Conservation (phyloP, 2,888 invertebrate species). For the Phyto melanocephala region DNA sequence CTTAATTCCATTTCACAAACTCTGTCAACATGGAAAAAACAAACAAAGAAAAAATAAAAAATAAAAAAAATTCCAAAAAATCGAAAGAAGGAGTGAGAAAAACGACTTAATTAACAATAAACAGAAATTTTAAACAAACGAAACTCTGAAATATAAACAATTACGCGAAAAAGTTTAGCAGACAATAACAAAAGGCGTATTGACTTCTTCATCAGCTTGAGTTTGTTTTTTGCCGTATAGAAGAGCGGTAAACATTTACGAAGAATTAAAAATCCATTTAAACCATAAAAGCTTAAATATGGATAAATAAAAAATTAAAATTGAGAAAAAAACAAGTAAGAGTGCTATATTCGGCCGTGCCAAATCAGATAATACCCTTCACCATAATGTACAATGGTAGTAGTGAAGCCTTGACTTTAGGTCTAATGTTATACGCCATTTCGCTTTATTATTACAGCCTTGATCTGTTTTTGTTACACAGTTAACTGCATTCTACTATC, state of each 20-base stretch:
- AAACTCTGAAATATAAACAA: slow-evolving; percentile 40
- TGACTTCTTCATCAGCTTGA: slow-evolving; percentile 55
- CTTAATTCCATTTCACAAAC: slow-evolving; percentile 50
- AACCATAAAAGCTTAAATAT: slow-evolving; percentile 56
- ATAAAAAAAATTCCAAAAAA: neutral
- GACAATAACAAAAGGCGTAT: neutral
- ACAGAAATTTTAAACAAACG: slow-evolving; percentile 22
- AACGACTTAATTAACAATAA: slow-evolving; percentile 55
- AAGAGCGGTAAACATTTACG: slow-evolving; percentile 25
- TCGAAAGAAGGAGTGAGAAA: neutral
- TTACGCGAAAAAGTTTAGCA: slow-evolving; percentile 33
- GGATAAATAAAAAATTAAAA: slow-evolving; percentile 6
- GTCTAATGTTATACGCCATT: no score
- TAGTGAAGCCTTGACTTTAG: no score
- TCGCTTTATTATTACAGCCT: no score
- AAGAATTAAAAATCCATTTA: slow-evolving; percentile 51
- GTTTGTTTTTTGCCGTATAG: neutral
- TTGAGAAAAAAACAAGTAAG: neutral
- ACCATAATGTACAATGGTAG: slow-evolving; percentile 28
- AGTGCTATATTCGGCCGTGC: no score
- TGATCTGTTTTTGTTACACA: no score
- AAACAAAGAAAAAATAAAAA: neutral
- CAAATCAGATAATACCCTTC: no score
- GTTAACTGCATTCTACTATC: no score
- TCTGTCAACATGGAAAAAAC: slow-evolving; percentile 23